Conservation (phyloP, 1,140 invertebrate genomes). For the Drosophila azteca region DNA sequence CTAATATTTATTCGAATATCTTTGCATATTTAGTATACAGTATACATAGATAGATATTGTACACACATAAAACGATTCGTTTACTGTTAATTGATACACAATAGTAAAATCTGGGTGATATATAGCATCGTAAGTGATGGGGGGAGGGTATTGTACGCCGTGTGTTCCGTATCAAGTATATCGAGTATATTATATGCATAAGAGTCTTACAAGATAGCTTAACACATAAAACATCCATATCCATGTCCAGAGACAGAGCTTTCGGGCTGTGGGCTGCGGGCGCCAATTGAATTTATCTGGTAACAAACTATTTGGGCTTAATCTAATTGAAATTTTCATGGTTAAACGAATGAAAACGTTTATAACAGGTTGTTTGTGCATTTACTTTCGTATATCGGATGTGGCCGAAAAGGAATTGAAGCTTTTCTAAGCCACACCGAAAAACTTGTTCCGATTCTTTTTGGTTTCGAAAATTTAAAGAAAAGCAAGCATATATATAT, state of each 20-base stretch:
- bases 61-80: constrained; percentile 70
- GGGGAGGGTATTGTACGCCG: constrained; percentile 31
- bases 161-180: constrained; percentile 45
- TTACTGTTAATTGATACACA: constrained; percentile 46
- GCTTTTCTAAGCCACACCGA: constrained; percentile 43
- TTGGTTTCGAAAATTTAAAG: constrained; percentile 32
- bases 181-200: constrained; percentile 58
- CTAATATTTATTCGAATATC: constrained; percentile 77
- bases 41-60: constrained; percentile 66
- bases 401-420: constrained; percentile 52
- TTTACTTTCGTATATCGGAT: constrained; percentile 19
- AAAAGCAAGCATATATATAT: constrained; percentile 43
- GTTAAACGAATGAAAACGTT: constrained; percentile 48
- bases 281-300: constrained; percentile 30
- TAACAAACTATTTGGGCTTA: constrained; percentile 53
- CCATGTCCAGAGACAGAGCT: constrained; percentile 17
- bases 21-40: constrained; percentile 74
- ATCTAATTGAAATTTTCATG: constrained; percentile 48
- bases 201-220: constrained; percentile 69
- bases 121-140: constrained; percentile 39
- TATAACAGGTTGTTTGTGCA: constrained; percentile 30
- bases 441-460: constrained; percentile 8
- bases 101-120: constrained; percentile 53
- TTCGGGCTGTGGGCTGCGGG: constrained; percentile 14
- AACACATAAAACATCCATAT: constrained; percentile 51